A percentile compares a stretch with the other conserved stretches of the same genome.
phyloP scores from a whole-genome alignment of 2,888 invertebrate species.

The Neocrepidodera transversa region DNA sequence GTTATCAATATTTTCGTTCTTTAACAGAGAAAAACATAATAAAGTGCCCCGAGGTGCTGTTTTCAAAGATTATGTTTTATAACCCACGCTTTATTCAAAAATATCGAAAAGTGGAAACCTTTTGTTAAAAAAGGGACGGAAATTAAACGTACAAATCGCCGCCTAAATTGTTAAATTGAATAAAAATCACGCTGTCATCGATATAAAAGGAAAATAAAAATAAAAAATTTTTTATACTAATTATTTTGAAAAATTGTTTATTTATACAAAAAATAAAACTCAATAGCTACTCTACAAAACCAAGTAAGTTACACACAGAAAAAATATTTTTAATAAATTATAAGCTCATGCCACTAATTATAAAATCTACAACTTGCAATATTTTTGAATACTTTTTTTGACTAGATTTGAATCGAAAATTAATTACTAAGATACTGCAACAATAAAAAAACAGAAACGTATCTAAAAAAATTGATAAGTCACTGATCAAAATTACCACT shows the following conservation, averaged over 20 bases:
- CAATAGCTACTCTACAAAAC: not conserved
- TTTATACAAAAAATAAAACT: no score
- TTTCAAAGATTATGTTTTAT: not conserved
- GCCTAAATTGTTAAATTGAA: not conserved
- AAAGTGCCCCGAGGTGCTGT: not conserved
- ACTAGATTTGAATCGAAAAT: not conserved
- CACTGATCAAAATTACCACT: conserved; percentile 3
- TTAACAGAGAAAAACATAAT: not conserved
- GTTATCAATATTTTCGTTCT: conserved; percentile 1
- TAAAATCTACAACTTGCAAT: conserved; percentile 5
- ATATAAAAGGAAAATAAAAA: no score
- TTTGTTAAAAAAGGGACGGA: not conserved
- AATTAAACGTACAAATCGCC: not conserved
- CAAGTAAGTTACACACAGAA: conserved; percentile 3
- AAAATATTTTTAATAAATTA: not conserved
- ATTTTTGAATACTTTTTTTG: not conserved
- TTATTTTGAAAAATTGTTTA: no score
- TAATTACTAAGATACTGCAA: not conserved
- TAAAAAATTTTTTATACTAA: no score
- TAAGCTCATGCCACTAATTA: conserved; percentile 9
- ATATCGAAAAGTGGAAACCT: not conserved
- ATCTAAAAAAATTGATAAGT: not conserved
- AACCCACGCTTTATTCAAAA: not conserved
- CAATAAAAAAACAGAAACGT: not conserved
- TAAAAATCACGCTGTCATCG: no score